A percentile compares a stretch with the other conserved stretches of the same genome.
These are phyloP conservation scores for Labeo rohita DNA, from an alignment of 2,113 vertebrate species.

Conservation along the genomic window DNA sequence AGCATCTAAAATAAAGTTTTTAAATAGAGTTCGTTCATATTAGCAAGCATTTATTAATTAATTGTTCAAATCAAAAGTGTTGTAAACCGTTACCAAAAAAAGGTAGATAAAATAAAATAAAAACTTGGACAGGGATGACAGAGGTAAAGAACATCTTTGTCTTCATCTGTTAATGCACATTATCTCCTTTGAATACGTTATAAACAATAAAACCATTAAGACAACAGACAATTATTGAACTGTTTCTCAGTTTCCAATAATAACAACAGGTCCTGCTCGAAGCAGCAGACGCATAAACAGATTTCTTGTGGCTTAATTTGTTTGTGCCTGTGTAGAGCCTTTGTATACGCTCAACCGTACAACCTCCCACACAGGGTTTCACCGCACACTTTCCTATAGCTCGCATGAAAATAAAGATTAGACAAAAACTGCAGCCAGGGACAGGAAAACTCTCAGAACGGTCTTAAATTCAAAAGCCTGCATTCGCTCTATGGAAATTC, in stretches of 20 bases:
- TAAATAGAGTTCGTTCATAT: no score
- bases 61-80: neutral
- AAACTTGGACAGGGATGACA: neutral
- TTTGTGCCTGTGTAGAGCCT: neutral
- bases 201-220: neutral
- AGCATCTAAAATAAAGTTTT: no score
- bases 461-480: conserved; percentile 11
- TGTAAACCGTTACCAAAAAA: neutral
- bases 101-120: no score
- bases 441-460: neutral
- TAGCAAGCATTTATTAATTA: neutral
- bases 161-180: neutral
- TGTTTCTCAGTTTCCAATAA: neutral
- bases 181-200: neutral
- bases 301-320: conserved; percentile 19
- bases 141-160: neutral
- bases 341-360: neutral
- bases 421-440: conserved; percentile 13
- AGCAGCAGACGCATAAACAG: neutral
- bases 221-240: neutral
- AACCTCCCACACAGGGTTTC: conserved; percentile 16
- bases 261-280: neutral
- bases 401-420: conserved; percentile 11
- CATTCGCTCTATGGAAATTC: neutral
- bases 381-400: conserved; percentile 7